Conservation (phyloP, 2,113 vertebrate genomes). For the Neogobius melanostomus region DNA sequence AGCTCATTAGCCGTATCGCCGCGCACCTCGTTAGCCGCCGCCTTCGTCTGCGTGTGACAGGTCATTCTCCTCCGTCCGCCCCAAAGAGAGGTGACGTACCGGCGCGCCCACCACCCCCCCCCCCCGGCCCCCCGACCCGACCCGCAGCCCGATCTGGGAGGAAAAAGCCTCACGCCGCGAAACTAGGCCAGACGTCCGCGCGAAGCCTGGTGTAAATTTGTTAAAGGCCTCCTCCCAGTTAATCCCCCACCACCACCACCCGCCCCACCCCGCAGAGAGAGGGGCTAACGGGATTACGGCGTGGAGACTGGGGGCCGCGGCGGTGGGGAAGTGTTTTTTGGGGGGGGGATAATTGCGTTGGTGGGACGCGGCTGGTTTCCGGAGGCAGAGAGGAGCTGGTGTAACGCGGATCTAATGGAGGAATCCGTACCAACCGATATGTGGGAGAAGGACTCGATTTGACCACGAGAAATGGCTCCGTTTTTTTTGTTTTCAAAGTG, state of each 20-base stretch:
- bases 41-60: constrained; percentile 73
- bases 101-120: background rate
- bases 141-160: no score
- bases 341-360: constrained; percentile 42
- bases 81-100: constrained; percentile 70
- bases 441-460: no score
- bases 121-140: no score
- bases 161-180: constrained; percentile 15
- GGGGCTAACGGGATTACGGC: constrained; percentile 19
- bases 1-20: constrained; percentile 77
- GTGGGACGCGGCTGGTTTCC: constrained; percentile 12
- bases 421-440: no score
- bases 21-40: constrained; percentile 64
- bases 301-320: no score
- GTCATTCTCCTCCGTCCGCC: constrained; percentile 54
- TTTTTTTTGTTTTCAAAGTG: no score
- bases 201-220: constrained; percentile 84
- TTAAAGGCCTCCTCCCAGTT: constrained; percentile 80
- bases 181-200: constrained; percentile 90
- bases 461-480: no score
- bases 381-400: no score
- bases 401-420: no score
- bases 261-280: no score
- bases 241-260: constrained; percentile 63
- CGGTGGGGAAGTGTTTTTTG: constrained; percentile 4